A percentile compares a stretch with the other conserved stretches of the same genome.
Evolutionary conservation across 1,140 invertebrate genomes (phyloP).

Genomic region (Sarcophaga peregrina): DNA sequence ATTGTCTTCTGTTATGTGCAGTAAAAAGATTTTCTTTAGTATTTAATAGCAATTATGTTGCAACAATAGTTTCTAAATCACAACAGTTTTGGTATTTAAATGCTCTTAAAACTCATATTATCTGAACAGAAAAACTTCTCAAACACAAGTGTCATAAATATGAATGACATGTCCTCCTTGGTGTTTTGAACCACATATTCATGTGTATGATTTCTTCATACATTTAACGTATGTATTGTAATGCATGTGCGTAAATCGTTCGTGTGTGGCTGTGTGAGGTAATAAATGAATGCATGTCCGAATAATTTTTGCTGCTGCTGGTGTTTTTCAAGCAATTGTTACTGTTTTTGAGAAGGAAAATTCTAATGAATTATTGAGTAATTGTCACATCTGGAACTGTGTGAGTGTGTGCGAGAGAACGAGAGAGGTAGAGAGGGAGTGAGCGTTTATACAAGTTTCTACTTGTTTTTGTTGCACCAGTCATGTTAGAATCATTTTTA

Average conservation of each 20-base stretch:
- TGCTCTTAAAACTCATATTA: too few relatives aligned
- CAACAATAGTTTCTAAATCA: too few relatives aligned
- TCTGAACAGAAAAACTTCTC: too few relatives aligned
- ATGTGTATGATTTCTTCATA: background rate
- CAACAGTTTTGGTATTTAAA: too few relatives aligned
- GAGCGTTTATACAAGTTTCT: too few relatives aligned
- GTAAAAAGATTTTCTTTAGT: too few relatives aligned
- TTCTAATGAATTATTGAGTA: slow-evolving; percentile 41
- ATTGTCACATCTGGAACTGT: slow-evolving; percentile 26
- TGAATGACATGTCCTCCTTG: slow-evolving; percentile 16
- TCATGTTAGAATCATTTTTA: too few relatives aligned
- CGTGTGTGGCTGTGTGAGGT: background rate
- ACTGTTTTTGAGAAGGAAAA: slow-evolving; percentile 34
- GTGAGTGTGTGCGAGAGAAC: background rate
- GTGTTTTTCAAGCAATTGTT: slow-evolving; percentile 9
- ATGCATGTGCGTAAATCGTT: too few relatives aligned
- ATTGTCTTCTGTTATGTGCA: too few relatives aligned
- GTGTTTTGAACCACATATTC: background rate
- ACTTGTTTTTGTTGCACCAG: too few relatives aligned
- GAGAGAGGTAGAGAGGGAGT: too few relatives aligned
- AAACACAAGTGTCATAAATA: background rate
- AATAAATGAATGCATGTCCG: slow-evolving; percentile 17
- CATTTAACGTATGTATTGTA: background rate
- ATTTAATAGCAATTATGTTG: too few relatives aligned
- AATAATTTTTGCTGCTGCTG: background rate